Evolutionary conservation across 2,888 invertebrate genomes (phyloP), one percentile per base, ranked within the genome.

Genomic region (Thymelicus acteon): DNA sequence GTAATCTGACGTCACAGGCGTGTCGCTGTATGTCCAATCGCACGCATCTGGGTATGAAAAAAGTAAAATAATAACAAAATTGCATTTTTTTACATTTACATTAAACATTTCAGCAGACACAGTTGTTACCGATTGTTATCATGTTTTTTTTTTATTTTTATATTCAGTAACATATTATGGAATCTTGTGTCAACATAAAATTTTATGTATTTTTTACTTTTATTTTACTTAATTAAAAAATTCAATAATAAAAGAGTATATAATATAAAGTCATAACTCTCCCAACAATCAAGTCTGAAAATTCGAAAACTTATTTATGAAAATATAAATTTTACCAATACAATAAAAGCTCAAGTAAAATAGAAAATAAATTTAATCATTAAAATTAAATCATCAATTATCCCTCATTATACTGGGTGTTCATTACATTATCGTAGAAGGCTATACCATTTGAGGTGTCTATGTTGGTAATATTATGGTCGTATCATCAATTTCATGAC

Each of bases 1-100:
- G 12, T 60, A 40, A 2, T 47, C 12, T 52, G 54, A 63, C 67
- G 77, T 80, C 79, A 79, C 73, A 77, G 75, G 75, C 74, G 73
- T 80, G 78, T 77, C 64, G 79, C 80, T 76, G 78, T 76, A 75
- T 77, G 75, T 80, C 80, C 83, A 82, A 82, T 79, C 82, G 86
- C 86, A 88, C 85, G 82, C 78, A 72, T 79, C 74, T 80, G 78
- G 81, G 78, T 81, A 80, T 78, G 78, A 76, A 60, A 64, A 10
- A 49, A 44, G 12, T 72, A 44, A 63, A 62, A 75, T 73, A 79
- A 78, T 81, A 79, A 81, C 80, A 77, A 75, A 70, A 66, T 70
- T 71, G 67, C 58, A 57, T 3, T 13, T 57, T 57, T 57, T 60
- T 44, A 44, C 7, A 44, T 44, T 13, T 49, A 39, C 24, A 71